A percentile compares a stretch with the other conserved stretches of the same genome.
Evolutionary conservation across 2,113 vertebrate genomes (phyloP).

Genomic region (Carlito syrichta): DNA sequence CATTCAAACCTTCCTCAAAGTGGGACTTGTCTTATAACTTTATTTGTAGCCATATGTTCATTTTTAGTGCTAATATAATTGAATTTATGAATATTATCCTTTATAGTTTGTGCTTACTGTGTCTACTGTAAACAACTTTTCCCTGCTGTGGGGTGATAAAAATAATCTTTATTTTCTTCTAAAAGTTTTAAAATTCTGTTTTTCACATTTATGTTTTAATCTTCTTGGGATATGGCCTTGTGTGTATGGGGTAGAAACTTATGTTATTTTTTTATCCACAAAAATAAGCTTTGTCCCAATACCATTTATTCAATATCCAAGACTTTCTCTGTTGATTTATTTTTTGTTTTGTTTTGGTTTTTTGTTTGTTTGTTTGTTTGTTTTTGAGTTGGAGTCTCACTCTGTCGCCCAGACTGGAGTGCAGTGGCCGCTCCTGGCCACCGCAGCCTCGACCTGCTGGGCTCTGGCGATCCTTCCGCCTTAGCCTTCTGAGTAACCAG

Average conservation of each 20-base stretch:
- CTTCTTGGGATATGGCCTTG: not conserved
- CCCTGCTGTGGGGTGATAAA: not conserved
- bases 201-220: not conserved
- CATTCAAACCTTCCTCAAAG: not conserved
- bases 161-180: constrained; percentile 1
- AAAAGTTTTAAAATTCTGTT: not conserved
- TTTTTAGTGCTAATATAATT: not conserved
- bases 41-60: not conserved
- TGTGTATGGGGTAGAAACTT: not conserved
- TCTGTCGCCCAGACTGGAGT: too few species aligned
- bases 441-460: too few species aligned
- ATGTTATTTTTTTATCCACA: not conserved
- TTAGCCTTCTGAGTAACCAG: too few species aligned
- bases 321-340: not conserved
- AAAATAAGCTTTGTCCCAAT: not conserved
- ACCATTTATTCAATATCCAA: not conserved
- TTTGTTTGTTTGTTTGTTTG: too few species aligned
- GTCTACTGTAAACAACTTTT: not conserved
- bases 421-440: too few species aligned
- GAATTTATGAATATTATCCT: constrained; percentile 36
- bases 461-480: too few species aligned
- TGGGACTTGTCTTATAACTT: not conserved
- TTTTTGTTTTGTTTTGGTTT: too few species aligned
- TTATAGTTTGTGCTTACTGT: not conserved
- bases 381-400: too few species aligned